Conservation (phyloP, 2,113 vertebrate genomes). For the Heteronetta atricapilla region DNA sequence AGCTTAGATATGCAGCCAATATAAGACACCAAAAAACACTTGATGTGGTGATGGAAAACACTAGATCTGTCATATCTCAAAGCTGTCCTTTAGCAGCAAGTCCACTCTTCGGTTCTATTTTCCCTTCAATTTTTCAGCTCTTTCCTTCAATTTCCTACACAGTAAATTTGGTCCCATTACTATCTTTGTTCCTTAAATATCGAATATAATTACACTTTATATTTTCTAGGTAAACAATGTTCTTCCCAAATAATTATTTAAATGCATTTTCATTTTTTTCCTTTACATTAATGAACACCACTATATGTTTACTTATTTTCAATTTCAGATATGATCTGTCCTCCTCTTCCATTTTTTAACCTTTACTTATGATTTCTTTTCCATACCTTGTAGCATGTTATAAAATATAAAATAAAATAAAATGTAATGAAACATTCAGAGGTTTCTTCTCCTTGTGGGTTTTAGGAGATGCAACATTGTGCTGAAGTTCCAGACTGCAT, state of each 20-base stretch:
- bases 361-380: constrained; percentile 69
- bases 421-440: constrained; percentile 75
- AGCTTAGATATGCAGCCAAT: neutral
- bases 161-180: neutral
- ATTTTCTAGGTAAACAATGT: neutral
- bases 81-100: neutral
- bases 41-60: neutral
- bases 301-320: constrained; percentile 55
- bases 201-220: neutral
- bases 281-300: neutral
- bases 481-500: constrained; percentile 54
- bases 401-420: constrained; percentile 77
- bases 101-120: neutral
- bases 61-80: neutral
- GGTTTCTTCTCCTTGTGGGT: constrained; percentile 63
- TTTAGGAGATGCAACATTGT: constrained; percentile 60
- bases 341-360: constrained; percentile 63
- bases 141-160: neutral
- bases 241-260: neutral
- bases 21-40: neutral
- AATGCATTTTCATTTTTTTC: constrained; percentile 22
- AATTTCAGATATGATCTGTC: constrained; percentile 19
- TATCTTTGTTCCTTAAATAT: neutral
- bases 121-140: neutral
- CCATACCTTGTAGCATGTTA: constrained; percentile 67